A percentile compares a stretch with the other conserved stretches of the same genome.
These are phyloP conservation scores for Troides helena DNA, from an alignment of 2,888 invertebrate species.

Conservation along the genomic window DNA sequence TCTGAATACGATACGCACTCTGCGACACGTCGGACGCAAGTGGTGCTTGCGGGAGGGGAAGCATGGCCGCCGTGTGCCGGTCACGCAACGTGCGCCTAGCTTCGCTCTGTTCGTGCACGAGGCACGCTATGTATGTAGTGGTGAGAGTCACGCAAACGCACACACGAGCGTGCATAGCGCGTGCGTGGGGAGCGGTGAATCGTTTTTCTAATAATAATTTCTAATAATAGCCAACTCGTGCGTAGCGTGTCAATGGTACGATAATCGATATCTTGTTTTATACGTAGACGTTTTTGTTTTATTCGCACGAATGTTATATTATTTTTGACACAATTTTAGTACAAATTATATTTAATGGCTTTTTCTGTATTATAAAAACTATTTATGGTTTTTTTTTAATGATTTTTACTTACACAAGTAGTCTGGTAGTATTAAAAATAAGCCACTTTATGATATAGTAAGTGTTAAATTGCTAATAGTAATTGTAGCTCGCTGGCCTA, in stretches of 20 bases:
- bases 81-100: slow-evolving; percentile 30
- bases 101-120: slow-evolving; percentile 22
- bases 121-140: slow-evolving; percentile 16
- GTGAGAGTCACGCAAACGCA: slow-evolving; percentile 10
- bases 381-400: neutral
- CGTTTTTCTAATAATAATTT: slow-evolving; percentile 19
- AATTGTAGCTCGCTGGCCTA: no score
- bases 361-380: neutral
- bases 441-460: neutral
- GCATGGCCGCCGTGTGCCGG: slow-evolving; percentile 29
- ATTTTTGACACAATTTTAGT: no score
- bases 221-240: slow-evolving; percentile 9
- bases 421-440: neutral
- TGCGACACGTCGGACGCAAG: slow-evolving; percentile 23
- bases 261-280: slow-evolving; percentile 1
- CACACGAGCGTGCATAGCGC: slow-evolving; percentile 22
- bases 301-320: no score
- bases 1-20: slow-evolving; percentile 15
- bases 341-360: neutral
- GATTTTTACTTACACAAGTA: neutral
- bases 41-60: slow-evolving; percentile 16
- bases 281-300: no score
- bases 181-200: slow-evolving; percentile 20
- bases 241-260: slow-evolving; percentile 9
- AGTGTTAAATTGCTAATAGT: no score